phyloP scores from a whole-genome alignment of 2,888 invertebrate species.

The Acanthosepion lycidas region DNA sequence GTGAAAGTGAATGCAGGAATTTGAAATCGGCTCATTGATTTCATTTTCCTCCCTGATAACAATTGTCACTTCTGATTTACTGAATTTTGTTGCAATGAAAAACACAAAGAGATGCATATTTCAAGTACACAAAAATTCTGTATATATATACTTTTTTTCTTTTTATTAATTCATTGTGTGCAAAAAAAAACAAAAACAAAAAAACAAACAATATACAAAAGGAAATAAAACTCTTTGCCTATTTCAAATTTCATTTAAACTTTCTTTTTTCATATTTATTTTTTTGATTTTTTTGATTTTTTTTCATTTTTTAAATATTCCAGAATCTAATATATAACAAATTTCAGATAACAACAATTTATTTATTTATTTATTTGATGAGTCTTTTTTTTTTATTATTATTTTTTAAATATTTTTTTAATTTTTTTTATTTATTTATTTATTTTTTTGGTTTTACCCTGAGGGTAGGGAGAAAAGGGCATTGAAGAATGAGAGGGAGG shows the following conservation, averaged over 20 bases:
- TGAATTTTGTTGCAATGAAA: not conserved
- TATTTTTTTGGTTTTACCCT: not conserved
- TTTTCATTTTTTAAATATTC: constrained; percentile 24
- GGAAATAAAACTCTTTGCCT: not conserved
- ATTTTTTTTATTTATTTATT: not conserved
- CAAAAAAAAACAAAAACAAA: constrained; percentile 33
- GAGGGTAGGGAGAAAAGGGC: not conserved
- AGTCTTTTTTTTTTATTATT: not conserved
- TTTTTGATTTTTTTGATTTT: not conserved
- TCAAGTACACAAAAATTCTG: constrained; percentile 14
- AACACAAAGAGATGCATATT: not conserved
- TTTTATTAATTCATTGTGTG: constrained; percentile 17
- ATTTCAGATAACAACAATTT: constrained; percentile 44
- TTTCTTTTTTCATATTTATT: not conserved
- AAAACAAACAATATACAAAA: constrained; percentile 17
- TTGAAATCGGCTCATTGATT: no score
- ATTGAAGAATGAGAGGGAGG: not conserved
- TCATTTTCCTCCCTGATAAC: no score
- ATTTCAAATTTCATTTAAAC: not conserved
- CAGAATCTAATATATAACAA: constrained; percentile 45
- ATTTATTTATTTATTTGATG: not conserved
- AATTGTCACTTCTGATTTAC: no score
- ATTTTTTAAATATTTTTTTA: not conserved
- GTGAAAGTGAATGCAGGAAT: no score
- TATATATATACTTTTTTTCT: not conserved